Evolutionary conservation across 2,888 invertebrate species (phyloP), one percentile per base, ranked within the genome.

Genomic region (Dugesia japonica): DNA sequence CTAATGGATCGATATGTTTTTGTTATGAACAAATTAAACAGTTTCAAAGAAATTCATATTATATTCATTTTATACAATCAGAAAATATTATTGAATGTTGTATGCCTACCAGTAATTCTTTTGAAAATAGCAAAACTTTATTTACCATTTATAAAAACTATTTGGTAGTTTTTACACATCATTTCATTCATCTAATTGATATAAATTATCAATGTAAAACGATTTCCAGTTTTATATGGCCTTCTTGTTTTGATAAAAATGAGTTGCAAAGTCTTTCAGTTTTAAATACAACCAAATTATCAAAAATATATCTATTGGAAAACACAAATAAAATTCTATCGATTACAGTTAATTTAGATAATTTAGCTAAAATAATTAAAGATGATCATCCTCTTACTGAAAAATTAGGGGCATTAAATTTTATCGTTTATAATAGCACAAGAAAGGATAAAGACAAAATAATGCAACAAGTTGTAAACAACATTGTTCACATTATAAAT

Each of bases 1-100:
- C 56, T 56, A 56, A 56, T n/a, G 56, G 56, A 23, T 56, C 56
- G 7, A 56, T 56, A 20, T 56, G 56, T 56, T 56, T 56, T 56
- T 56, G 56, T 23, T 56, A 56, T 56, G 56, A 20, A 20, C 1
- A 56, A n/a, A 13, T 20, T 20, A n/a, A 56, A 20, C 1, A 13
- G 56, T n/a, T 4, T 4, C 56, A 56, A 9, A 7, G n/a, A 7
- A 56, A 56, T 13, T 56, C 56, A 4, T 56, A 23, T 56, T 56
- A 9, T 23, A 56, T 56, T 4, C 56, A 56, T 56, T 56, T 56
- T 4, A 56, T 56, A 56, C 56, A 56, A 4, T 56, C 56, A 1
- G 56, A 56, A 56, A 56, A 56, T 13, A 56, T 56, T 20, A 56
- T 56, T 56, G 56, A 56, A 23, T 56, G 56, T 23, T 23, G 23